phyloP scores from a whole-genome alignment of 2,113 vertebrate species.

The Anguilla rostrata region DNA sequence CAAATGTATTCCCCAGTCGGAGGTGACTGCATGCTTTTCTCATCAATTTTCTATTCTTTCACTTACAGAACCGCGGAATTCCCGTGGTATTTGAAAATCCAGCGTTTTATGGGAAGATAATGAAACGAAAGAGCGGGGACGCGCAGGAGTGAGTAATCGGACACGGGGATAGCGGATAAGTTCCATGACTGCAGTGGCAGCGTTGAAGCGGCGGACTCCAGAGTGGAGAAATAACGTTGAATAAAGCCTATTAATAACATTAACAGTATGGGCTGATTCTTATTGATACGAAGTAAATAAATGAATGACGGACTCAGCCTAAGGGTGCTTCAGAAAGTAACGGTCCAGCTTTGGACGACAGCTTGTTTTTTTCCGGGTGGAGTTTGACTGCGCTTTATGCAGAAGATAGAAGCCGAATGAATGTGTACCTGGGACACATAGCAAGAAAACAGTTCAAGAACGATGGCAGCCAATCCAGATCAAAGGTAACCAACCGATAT shows the following conservation, averaged over 20 bases:
- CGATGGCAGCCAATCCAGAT: conserved; percentile 60
- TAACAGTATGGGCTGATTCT: conserved; percentile 38
- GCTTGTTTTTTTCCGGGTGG: conserved; percentile 48
- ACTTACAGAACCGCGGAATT: conserved; percentile 44
- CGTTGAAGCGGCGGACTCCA: conserved; percentile 28
- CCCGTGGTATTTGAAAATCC: conserved; percentile 38
- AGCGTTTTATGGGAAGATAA: conserved; percentile 26
- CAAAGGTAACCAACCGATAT: conserved; percentile 57
- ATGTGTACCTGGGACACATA: conserved; percentile 42
- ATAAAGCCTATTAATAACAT: conserved; percentile 23
- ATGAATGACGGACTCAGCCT: conserved; percentile 27
- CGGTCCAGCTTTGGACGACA: conserved; percentile 38
- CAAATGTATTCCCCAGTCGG: conserved; percentile 45
- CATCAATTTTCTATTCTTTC: conserved; percentile 35
- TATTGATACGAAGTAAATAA: background rate
- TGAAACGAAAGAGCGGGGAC: conserved; percentile 34
- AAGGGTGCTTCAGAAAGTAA: conserved; percentile 49
- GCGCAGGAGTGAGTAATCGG: conserved; percentile 48
- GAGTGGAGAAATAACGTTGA: conserved; percentile 30
- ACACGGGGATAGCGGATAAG: conserved; percentile 40
- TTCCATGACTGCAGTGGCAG: conserved; percentile 31
- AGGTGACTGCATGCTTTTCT: conserved; percentile 27
- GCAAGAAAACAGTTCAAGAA: conserved; percentile 37
- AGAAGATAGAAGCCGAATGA: conserved; percentile 63
- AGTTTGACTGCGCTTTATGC: conserved; percentile 53